These are phyloP conservation scores for Drosophila mercatorum DNA, from an alignment of 2,888 invertebrate species.

Conservation along the genomic window DNA sequence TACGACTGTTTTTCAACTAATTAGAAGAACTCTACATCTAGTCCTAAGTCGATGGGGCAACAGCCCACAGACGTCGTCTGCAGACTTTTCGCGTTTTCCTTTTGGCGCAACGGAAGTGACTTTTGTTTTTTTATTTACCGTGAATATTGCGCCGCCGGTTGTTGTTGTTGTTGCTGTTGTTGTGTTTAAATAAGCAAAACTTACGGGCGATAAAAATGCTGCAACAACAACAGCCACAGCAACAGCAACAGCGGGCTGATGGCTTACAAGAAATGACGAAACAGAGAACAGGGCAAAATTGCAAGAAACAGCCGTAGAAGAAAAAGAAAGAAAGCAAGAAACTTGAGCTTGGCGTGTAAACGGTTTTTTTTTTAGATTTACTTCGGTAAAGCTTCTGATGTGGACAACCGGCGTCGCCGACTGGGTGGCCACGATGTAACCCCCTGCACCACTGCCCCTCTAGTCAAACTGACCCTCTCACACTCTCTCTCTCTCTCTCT, in stretches of 20 bases:
- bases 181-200: conserved; percentile 75
- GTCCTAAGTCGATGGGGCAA: conserved; percentile 28
- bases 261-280: conserved; percentile 67
- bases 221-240: conserved; percentile 53
- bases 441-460: conserved; percentile 4
- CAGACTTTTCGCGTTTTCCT: conserved; percentile 76
- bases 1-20: conserved; percentile 51
- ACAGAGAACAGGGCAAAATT: conserved; percentile 47
- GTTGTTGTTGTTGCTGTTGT: conserved; percentile 53
- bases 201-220: conserved; percentile 73
- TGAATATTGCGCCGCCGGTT: conserved; percentile 77
- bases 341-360: conserved; percentile 69
- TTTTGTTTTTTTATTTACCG: conserved; percentile 76
- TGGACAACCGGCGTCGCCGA: conserved; percentile 59
- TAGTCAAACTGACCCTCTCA: not conserved
- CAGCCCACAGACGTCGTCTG: conserved; percentile 49
- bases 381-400: conserved; percentile 53
- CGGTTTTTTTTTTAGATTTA: conserved; percentile 49
- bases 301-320: conserved; percentile 42
- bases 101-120: conserved; percentile 81
- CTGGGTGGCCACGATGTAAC: conserved; percentile 62
- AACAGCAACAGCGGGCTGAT: conserved; percentile 40
- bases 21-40: conserved; percentile 43
- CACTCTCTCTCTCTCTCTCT: not conserved
- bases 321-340: conserved; percentile 39